These are phyloP conservation scores for Galerucella nymphaeae DNA, from an alignment of 2,888 invertebrate species.

Conservation along the genomic window DNA sequence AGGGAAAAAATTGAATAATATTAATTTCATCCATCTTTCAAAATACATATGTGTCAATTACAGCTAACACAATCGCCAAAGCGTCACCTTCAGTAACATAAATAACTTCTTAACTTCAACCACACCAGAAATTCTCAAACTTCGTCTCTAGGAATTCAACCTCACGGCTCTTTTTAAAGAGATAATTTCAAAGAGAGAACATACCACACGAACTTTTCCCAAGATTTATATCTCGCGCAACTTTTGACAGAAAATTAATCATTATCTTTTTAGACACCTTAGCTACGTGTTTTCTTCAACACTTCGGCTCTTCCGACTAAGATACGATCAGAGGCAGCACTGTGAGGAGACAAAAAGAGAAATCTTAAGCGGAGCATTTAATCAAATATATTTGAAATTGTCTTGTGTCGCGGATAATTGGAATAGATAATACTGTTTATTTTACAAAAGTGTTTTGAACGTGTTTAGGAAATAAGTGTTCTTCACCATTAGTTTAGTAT, in stretches of 20 bases:
- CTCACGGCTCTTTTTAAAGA: constrained; percentile 29
- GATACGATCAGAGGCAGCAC: constrained; percentile 18
- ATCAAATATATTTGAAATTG: no score
- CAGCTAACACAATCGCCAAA: not conserved
- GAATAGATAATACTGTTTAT: no score
- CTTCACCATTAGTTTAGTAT: no score
- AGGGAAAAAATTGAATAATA: no score
- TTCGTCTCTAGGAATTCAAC: constrained; percentile 1
- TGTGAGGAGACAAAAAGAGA: not conserved
- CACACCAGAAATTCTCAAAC: constrained; percentile 1
- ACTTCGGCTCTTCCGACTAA: constrained; percentile 41
- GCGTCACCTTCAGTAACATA: not conserved
- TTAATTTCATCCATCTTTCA: no score
- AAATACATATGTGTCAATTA: not conserved
- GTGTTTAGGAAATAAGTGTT: no score
- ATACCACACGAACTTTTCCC: constrained; percentile 37
- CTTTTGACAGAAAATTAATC: constrained; percentile 56
- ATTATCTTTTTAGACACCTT: constrained; percentile 53
- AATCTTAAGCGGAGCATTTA: not conserved
- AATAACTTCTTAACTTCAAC: constrained; percentile 7
- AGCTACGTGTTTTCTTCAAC: constrained; percentile 55
- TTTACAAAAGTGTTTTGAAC: no score
- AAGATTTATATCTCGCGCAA: constrained; percentile 55
- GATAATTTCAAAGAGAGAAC: constrained; percentile 41
- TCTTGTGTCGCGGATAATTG: no score